Evolutionary conservation across 2,113 vertebrate genomes (phyloP), one percentile per base, ranked within the genome.

Genomic region (Poecilia latipinna): DNA sequence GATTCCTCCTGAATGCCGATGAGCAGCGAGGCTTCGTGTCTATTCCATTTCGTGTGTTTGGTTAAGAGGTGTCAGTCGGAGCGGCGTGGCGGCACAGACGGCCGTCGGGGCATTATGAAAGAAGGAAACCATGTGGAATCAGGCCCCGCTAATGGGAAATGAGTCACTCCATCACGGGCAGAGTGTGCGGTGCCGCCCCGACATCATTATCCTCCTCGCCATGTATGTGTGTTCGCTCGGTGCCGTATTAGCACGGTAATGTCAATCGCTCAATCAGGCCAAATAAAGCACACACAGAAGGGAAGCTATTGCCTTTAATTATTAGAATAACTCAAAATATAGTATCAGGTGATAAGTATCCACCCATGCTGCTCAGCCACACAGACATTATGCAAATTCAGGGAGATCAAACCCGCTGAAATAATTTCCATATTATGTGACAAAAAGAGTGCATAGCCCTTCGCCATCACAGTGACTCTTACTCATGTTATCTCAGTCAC

Each of bases 61-160:
- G 88, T 83, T 82, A 86, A 86, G 89, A 88, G 82, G 85, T 89
- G 90, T 87, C 90, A 86, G 83, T 83, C 63, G 72, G 77, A 85
- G 87, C 85, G 89, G 83, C 87, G 69, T 86, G 79, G 84, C 74
- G 74, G 89, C 87, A 90, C 84, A 82, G 84, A 85, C 84, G 75
- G 75, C 80, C 78, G 80, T 74, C 10, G 70, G 65, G 75, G 71
- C 57, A 70, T 86, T 85, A 84, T 78, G 90, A 76, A 83, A 80
- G 83, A 84, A 80, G 69, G 79, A 89, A 89, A 82, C 86, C 89
- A 77, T 90, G 89, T 87, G 86, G 87, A 89, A 90, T 90, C 87
- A 84, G 82, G 87, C 80, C 77, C 84, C 26, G 74, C 84, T 86
- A 85, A 88, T 74, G 54, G 77, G 87, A 83, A 91, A 90, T 90